Evolutionary conservation across 2,888 invertebrate genomes (phyloP), one percentile per base, ranked within the genome.

Genomic region (Eupithecia subfuscata): DNA sequence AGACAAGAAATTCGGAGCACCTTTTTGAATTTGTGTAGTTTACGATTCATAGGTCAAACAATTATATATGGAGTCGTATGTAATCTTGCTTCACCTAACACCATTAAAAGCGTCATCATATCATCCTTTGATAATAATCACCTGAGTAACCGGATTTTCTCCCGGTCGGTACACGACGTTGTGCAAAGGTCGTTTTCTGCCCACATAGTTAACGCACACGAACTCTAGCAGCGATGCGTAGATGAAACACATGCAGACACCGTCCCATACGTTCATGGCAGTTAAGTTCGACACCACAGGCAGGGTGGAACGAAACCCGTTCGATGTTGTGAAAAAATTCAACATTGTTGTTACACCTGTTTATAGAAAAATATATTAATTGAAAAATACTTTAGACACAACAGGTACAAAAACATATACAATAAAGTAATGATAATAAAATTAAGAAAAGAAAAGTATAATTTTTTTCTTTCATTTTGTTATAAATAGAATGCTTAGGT

Each of bases 211-310:
- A 88, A 98, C 98, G 93, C 98, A 98, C 73, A 98, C 98, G 92
- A 98, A 98, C 94, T 98, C 98, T 85, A 98, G 96, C 77, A 98
- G 96, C 72, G 98, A 98, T 77, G 98, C 98, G 95, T 98, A 98
- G 91, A 98, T 98, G 96, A 98, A 98, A 93, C 98, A 98, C 98
- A 98, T 98, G 92, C 98, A 98, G 81, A 98, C 98, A 78, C 98
- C 98, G 91, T 98, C 98, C 98, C 98, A 98, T 71, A 98, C 98
- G 95, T 98, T 98, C 98, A 98, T 98, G 67, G 98, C 98, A 74
- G 98, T 98, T 86, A 98, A 93, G 93, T 98, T 98, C 73, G 98
- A 98, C 80, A 98, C 98, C 84, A 98, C 98, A 34, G 98, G 98
- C 88, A 98, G 95, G 71, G 98, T 98, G 85, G 98, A 97, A 88